Conservation (phyloP, 2,113 vertebrate species). For the Rhinolophus ferrumequinum region DNA sequence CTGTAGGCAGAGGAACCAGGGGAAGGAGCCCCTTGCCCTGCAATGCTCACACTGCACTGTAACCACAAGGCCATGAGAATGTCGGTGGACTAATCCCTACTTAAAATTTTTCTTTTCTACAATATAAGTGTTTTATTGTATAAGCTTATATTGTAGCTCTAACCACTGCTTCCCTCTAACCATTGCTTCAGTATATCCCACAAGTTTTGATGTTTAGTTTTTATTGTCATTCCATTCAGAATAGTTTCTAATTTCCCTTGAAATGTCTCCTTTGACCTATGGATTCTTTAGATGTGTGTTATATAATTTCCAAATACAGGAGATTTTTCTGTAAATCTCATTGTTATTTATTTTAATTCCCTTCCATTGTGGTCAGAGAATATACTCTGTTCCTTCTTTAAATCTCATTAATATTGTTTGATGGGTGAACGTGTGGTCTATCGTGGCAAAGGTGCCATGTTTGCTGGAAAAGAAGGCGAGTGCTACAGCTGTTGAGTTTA, state of each 20-base stretch:
- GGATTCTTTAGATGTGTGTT: neutral
- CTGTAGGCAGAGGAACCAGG: neutral
- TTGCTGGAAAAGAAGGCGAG: neutral
- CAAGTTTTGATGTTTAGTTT: neutral
- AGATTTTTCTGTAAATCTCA: neutral
- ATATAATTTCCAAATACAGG: conserved; percentile 1
- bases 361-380: neutral
- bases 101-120: neutral
- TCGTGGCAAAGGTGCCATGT: neutral
- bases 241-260: neutral
- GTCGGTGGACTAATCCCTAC: neutral
- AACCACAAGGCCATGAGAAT: neutral
- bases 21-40: neutral
- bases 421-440: neutral
- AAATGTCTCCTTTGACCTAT: neutral
- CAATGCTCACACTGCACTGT: neutral
- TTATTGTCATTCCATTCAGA: neutral
- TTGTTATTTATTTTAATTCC: neutral
- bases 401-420: neutral
- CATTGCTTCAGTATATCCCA: neutral
- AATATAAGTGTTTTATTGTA: neutral
- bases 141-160: neutral
- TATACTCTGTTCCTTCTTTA: neutral
- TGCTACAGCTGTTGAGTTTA: neutral
- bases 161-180: neutral